Base-by-base conservation (phyloP, 2,113 vertebrate species). In the Tachycineta bicolor region DNA sequence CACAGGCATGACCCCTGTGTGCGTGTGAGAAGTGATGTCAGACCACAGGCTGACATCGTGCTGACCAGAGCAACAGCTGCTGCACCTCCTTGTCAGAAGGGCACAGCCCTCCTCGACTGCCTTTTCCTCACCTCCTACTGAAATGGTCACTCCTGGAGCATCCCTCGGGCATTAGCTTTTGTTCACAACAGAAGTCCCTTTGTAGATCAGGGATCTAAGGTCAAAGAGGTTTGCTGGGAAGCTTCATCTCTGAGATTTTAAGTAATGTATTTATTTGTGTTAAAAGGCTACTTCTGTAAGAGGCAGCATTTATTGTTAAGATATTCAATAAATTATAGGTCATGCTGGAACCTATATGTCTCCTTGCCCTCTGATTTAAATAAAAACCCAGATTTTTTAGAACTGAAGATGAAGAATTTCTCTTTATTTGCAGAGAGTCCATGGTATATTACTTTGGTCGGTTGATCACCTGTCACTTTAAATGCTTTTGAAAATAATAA, bases 71-170 rank as follows among this genome's bases (percentile, higher is more conserved):
- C 39, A 52, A 6, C 41, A 70, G 29, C 23, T 3, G 3, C 47
- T 49, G 46, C 39, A 33, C 29, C 14, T 37, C 41, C 41, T 9
- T 83, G 31, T 22, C 22, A 44, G 33, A 76, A 50, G 59, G 3
- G 13, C 12, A 34, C 14, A 68, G 21, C 6, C 26, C 11, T 76
- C 16, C 18, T 14, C 0, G 0, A 5, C 0, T 26, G 19, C 34
- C 39, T 60, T 59, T 52, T 23, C 69, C 33, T 67, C 13, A 26
- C 0, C 0, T 31, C 50, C 26, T 46, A 4, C 20, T 47, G 24
- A 39, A 39, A 21, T 1, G 1, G 64, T 11, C 8, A 26, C 16
- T 37, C 14, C 39, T 29, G 39, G 52, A 22, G 33, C 53, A 68
- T 34, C 33, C 33, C 34, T 15, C 25, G 6, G 20, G 20, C 12